These are phyloP conservation scores for Samia ricini DNA, from an alignment of 1,140 invertebrate species.

Conservation along the genomic window DNA sequence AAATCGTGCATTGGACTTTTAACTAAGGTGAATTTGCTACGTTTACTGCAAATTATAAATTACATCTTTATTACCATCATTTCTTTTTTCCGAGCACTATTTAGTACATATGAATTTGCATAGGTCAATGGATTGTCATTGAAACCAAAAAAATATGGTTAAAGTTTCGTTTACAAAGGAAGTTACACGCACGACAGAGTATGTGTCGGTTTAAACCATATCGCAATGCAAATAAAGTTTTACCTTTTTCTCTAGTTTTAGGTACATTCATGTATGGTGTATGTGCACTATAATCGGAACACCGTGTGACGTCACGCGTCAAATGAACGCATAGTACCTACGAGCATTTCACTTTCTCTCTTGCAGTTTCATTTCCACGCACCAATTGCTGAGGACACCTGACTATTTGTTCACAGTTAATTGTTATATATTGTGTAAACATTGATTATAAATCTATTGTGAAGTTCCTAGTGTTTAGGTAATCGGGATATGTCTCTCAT, in stretches of 20 bases:
- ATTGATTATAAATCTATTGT: background rate
- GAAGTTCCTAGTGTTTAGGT: background rate
- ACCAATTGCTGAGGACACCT: conserved; percentile 51
- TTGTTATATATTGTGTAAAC: conserved; percentile 3
- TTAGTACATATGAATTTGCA: too few relatives aligned
- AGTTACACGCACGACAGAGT: too few relatives aligned
- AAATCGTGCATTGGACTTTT: conserved; percentile 25
- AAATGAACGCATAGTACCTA: background rate
- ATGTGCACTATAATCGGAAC: background rate
- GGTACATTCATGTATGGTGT: background rate
- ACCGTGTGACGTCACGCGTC: background rate
- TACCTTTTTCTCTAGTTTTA: background rate
- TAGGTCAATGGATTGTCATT: too few relatives aligned
- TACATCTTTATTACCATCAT: too few relatives aligned
- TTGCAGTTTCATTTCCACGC: conserved; percentile 35
- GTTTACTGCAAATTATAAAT: background rate
- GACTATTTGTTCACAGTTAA: conserved; percentile 17
- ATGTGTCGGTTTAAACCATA: too few relatives aligned
- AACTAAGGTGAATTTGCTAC: conserved; percentile 12
- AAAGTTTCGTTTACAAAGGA: too few relatives aligned
- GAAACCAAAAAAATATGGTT: too few relatives aligned
- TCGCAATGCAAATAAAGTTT: background rate
- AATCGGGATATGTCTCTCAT: background rate
- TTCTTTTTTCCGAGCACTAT: too few relatives aligned
- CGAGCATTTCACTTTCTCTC: conserved; percentile 36